Conservation (phyloP, 2,888 invertebrate genomes). For the Callinectes sapidus region DNA sequence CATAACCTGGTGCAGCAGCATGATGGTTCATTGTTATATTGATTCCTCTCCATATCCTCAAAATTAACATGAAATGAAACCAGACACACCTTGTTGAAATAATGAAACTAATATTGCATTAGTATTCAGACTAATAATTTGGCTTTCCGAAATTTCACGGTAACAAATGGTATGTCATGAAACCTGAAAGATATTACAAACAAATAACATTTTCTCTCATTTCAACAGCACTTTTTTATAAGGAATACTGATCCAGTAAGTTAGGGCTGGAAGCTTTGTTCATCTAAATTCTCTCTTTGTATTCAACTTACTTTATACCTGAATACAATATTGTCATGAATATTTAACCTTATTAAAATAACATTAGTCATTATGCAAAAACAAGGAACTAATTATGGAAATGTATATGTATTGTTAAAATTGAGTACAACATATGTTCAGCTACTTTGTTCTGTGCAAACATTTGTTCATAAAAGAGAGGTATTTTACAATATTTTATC, state of each 20-base stretch:
- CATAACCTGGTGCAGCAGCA: not conserved
- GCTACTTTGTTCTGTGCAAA: not conserved
- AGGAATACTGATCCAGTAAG: conserved; percentile 7
- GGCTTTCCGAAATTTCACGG: not conserved
- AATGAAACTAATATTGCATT: not conserved
- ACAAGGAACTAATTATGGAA: not conserved
- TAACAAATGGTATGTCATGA: not conserved
- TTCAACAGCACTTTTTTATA: not conserved
- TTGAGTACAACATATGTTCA: not conserved
- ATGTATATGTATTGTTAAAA: not conserved
- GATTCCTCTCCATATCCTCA: not conserved
- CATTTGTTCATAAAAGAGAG: not conserved
- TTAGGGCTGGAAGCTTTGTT: not conserved
- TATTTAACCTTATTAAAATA: not conserved
- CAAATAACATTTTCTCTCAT: not conserved
- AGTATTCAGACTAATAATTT: not conserved
- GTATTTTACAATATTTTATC: not conserved
- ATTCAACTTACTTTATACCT: not conserved
- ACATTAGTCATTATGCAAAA: not conserved
- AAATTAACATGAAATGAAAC: not conserved
- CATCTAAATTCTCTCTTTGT: not conserved
- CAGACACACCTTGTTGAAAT: not conserved
- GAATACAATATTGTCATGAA: not conserved
- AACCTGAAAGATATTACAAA: not conserved
- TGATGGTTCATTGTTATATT: not conserved